Evolutionary conservation across 2,888 invertebrate species (phyloP).

Genomic region (Biston betularia): DNA sequence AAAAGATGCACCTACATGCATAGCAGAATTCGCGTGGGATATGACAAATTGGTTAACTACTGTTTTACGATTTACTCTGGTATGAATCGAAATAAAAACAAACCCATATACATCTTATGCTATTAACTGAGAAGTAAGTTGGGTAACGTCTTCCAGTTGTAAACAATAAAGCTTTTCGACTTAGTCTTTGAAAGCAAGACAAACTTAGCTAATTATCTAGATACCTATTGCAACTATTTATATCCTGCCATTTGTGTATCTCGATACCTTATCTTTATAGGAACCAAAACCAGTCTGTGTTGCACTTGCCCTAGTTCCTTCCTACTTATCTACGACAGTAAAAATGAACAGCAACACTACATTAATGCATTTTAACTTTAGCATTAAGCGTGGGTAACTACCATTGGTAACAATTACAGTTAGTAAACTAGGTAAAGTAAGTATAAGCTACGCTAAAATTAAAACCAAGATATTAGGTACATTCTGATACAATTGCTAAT

Average conservation of each 20-base stretch:
- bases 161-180: no score
- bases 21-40: constrained; percentile 29
- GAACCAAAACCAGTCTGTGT: constrained; percentile 2
- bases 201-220: not conserved
- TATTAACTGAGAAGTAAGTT: not conserved
- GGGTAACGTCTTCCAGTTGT: no score
- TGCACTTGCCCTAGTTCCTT: not conserved
- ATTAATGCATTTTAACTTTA: not conserved
- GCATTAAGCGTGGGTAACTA: not conserved
- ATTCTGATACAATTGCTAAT: constrained; percentile 12
- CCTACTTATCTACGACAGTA: not conserved
- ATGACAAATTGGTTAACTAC: constrained; percentile 11
- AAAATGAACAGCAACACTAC: not conserved
- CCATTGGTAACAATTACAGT: no score
- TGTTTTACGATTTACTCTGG: constrained; percentile 16
- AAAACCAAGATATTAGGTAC: not conserved
- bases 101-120: not conserved
- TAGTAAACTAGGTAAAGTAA: no score
- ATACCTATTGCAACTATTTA: not conserved
- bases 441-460: not conserved
- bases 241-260: not conserved
- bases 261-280: not conserved
- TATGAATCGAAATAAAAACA: not conserved
- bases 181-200: not conserved
- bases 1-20: constrained; percentile 27